Base-by-base conservation (phyloP, 2,797 vertebrate genomes). In the Mareca penelope region DNA sequence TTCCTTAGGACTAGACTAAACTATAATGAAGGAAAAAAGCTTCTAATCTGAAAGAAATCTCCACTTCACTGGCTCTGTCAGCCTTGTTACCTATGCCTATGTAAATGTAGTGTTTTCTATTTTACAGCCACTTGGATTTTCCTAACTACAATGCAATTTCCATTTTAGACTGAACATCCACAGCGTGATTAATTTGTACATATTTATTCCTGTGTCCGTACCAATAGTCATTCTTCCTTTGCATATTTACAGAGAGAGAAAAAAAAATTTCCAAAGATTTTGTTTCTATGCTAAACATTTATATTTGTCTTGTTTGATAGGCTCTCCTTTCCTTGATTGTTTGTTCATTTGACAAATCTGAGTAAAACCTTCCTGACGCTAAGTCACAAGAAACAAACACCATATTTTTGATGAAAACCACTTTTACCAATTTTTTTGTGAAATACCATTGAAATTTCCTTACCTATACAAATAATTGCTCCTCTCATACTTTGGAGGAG, bases 41-140 rank as follows among this genome's bases (percentile, higher is more conserved):
- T 44, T 60, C 21, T 21, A 39, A 46, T 24, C 29, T 61, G 56
- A 87, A 87, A 18, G 12, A 16, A 73, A 73, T 61, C 17, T 37
- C 9, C 2, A 76, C 44, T 83, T 77, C 63, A 69, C 15, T 9
- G 50, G 3, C 4, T 76, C 13, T 68, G 33, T 9, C 0, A 0
- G 75, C 31, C 15, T 50, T 57, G 10, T 40, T 81, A 67, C 2
- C 52, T 56, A 70, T 40, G 15, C 4, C 1, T 0, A 4, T 40
- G 56, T 57, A 56, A 56, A 65, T 73, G 39, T 29, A 52, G 29
- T 31, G 3, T 71, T 37, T 42, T 24, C 4, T 39, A 1, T 19
- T 10, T 48, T 53, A 39, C 17, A 75, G 28, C 7, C 23, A 71
- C 8, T 76, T 88, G n/a, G 31, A 15, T 80, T 55, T 89, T 50